Evolutionary conservation across 2,888 invertebrate genomes (phyloP).

Genomic region (Coenonympha glycerion): DNA sequence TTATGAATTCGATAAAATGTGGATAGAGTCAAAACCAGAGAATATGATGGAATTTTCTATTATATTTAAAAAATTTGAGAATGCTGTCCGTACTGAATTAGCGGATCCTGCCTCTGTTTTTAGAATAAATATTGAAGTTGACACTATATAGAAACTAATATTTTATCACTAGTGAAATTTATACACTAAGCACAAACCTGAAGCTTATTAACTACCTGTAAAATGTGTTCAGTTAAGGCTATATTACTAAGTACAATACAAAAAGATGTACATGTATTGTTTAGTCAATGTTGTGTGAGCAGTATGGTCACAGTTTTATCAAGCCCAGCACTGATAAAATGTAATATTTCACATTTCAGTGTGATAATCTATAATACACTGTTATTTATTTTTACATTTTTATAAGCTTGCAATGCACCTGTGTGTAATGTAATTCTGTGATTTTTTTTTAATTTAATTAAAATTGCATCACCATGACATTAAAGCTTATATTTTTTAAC

Average conservation of each 20-base stretch:
- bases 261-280: neutral
- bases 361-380: neutral
- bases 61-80: constrained; percentile 90
- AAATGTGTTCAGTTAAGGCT: constrained; percentile 6
- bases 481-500: neutral
- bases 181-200: constrained; percentile 8
- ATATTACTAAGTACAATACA: neutral
- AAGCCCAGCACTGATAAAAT: no score
- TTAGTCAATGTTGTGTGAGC: neutral
- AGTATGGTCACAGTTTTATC: no score
- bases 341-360: no score
- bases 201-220: constrained; percentile 2
- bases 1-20: constrained; percentile 95
- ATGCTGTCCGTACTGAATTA: constrained; percentile 79
- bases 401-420: neutral
- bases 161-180: constrained; percentile 18
- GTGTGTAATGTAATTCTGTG: neutral
- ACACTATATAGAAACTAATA: constrained; percentile 63
- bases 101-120: constrained; percentile 82
- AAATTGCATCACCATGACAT: neutral
- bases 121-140: constrained; percentile 86
- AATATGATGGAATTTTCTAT: constrained; percentile 97
- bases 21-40: constrained; percentile 92
- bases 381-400: neutral
- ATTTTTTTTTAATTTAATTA: neutral